Base-by-base conservation (phyloP, 2,888 invertebrate genomes). In the Drosophila kambysellisi region DNA sequence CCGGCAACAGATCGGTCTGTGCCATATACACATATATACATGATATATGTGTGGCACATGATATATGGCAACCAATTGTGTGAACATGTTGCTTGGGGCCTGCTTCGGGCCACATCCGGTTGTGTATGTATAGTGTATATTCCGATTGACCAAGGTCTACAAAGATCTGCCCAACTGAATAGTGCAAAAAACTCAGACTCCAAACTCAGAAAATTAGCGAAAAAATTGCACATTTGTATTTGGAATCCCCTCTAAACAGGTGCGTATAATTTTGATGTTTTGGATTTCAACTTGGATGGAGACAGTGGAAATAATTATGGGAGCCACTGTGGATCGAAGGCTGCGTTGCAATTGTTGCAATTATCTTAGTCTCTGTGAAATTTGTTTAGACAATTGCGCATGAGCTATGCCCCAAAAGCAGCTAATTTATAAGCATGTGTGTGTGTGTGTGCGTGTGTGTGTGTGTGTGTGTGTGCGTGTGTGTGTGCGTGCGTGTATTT, bases 381-480 rank as follows among this genome's bases (percentile, higher is more conserved):
- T 79, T 76, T 81, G 78, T 68, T 81, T 78, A 81, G 78, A 71
- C 78, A 80, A 76, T 80, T 80, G 76, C 60, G 76, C 53, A 48
- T 70, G 52, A 41, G 57, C 51, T 25, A n/a, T 63, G 51, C 62
- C 79, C 69, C 53, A 68, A 76, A 74, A 66, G 60, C 66, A 58
- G 77, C 77, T 81, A 77, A 77, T 80, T 80, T 79, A 35, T 25
- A 35, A 39, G 48, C 39, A 39, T 29, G 43, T 20, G 56, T 48
- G 54, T 53, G 50, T 25, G 46, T 7, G 46, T 4, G 6, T n/a
- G 15, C 11, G 37, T 52, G 43, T 39, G 52, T 51, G 29, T 51
- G 46, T 62, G 50, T 65, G 43, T 63, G 46, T 58, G 15, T 32
- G 32, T 67, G 60, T 43, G 43, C 50, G 48, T 54, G 30, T 54